A percentile compares a stretch with the other conserved stretches of the same genome.
These are phyloP conservation scores for Eristalinus aeneus DNA, from an alignment of 2,888 invertebrate species.

Conservation along the genomic window DNA sequence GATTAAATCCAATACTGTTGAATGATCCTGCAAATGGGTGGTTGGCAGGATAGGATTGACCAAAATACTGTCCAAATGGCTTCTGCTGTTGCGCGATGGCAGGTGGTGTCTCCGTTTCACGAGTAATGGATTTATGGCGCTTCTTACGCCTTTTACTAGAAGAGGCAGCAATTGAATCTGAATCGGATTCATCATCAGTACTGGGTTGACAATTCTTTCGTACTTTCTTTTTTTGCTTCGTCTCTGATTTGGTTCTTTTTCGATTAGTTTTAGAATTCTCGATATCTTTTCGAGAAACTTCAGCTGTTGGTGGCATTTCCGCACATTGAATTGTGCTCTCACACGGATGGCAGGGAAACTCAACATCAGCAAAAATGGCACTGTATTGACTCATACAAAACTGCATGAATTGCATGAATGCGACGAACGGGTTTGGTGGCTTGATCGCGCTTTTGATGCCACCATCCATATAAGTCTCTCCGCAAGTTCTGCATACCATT, in stretches of 20 bases:
- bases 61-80: neutral
- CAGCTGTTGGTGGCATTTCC: neutral
- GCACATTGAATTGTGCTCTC: conserved; percentile 8
- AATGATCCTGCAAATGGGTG: conserved; percentile 21
- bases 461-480: conserved; percentile 74
- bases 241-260: conserved; percentile 19
- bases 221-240: conserved; percentile 10
- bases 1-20: conserved; percentile 54
- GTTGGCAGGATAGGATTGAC: neutral
- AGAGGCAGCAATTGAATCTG: conserved; percentile 9
- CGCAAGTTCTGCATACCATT: conserved; percentile 78
- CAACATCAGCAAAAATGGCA: neutral
- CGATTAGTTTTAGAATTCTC: conserved; percentile 2
- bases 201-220: conserved; percentile 4
- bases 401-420: conserved; percentile 78
- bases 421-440: conserved; percentile 76
- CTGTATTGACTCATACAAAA: conserved; percentile 76
- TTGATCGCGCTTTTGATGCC: conserved; percentile 75
- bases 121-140: conserved; percentile 13
- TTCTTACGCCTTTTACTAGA: conserved; percentile 50
- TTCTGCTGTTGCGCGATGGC: neutral
- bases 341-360: neutral
- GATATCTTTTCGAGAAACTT: conserved; percentile 42
- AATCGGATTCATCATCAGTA: conserved; percentile 21
- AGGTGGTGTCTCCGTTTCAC: neutral